These are phyloP conservation scores for Caenorhabditis sp. DNA, from an alignment of 2,888 invertebrate species.

Conservation along the genomic window DNA sequence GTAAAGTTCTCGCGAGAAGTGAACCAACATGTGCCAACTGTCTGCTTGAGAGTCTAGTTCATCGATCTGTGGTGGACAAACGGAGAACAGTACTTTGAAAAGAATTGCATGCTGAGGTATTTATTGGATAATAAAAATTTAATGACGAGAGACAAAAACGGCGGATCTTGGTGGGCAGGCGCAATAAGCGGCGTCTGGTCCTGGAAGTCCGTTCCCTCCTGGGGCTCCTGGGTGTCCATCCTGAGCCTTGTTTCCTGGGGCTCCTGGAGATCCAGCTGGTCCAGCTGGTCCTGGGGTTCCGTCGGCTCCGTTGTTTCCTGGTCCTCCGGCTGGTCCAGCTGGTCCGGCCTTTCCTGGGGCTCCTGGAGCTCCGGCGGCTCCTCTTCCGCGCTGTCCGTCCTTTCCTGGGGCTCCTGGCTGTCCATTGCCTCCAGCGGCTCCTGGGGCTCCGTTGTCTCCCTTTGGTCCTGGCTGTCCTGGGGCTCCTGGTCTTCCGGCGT, in stretches of 20 bases:
- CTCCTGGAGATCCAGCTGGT: constrained; percentile 68
- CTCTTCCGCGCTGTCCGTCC: constrained; percentile 70
- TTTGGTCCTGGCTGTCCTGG: constrained; percentile 73
- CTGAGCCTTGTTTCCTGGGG: constrained; percentile 66
- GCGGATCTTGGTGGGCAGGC: constrained; percentile 73
- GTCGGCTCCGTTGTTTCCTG: constrained; percentile 65
- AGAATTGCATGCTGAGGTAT: constrained; percentile 34
- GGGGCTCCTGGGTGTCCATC: constrained; percentile 71
- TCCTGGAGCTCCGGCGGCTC: constrained; percentile 72
- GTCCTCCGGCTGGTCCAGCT: constrained; percentile 66
- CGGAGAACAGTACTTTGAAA: not conserved
- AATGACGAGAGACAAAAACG: constrained; percentile 64
- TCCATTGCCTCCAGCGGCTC: constrained; percentile 71
- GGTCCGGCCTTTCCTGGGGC: constrained; percentile 71
- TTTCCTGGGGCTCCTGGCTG: constrained; percentile 74
- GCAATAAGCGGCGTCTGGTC: constrained; percentile 74
- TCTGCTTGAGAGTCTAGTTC: constrained; percentile 6
- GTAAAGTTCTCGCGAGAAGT: constrained; percentile 17
- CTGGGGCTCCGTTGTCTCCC: constrained; percentile 76
- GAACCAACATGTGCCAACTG: constrained; percentile 5
- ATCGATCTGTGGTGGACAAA: not conserved
- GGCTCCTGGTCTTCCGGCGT: constrained; percentile 71
- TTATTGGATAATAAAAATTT: constrained; percentile 31
- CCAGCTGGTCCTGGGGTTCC: constrained; percentile 71
- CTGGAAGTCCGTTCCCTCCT: constrained; percentile 72